Percentiles rank a stretch among this genome's conserved stretches.
Conservation (phyloP, 2,888 invertebrate species). For the Dendrolimus pini region DNA sequence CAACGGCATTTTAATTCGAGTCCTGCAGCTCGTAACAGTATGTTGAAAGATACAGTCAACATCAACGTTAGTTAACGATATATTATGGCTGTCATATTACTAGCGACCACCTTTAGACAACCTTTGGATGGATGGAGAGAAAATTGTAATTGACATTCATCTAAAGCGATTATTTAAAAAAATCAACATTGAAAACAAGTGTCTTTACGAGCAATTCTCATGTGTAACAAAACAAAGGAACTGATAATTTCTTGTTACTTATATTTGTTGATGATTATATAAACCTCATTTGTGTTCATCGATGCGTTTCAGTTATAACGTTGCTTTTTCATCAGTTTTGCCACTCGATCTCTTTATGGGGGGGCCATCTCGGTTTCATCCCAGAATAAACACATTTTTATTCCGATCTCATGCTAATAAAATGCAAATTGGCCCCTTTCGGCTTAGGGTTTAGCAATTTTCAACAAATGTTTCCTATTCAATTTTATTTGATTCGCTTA, state of each 20-base stretch:
- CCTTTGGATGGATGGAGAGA: no score
- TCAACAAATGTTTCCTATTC: slow-evolving; percentile 64
- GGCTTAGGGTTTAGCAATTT: slow-evolving; percentile 64
- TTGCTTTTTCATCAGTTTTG: slow-evolving; percentile 46
- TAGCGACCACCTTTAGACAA: no score
- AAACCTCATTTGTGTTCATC: slow-evolving; percentile 39
- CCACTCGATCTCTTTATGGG: slow-evolving; percentile 54
- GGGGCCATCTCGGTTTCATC: slow-evolving; percentile 51
- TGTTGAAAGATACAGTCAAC: no score
- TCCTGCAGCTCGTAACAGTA: no score
- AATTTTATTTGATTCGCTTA: slow-evolving; percentile 63
- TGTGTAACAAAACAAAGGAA: not conserved
- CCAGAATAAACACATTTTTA: slow-evolving; percentile 71
- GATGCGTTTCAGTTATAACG: slow-evolving; percentile 36
- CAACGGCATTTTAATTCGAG: no score
- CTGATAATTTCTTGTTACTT: not conserved
- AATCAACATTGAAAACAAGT: no score
- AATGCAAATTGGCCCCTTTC: slow-evolving; percentile 66
- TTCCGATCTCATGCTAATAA: slow-evolving; percentile 67
- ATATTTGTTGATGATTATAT: slow-evolving; percentile 8
- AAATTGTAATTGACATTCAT: no score
- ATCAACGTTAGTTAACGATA: no score
- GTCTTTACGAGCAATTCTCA: no score
- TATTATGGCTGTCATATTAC: no score
- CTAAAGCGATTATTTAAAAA: no score